phyloP scores from a whole-genome alignment of 2,888 invertebrate species.

The Heliconius erato region DNA sequence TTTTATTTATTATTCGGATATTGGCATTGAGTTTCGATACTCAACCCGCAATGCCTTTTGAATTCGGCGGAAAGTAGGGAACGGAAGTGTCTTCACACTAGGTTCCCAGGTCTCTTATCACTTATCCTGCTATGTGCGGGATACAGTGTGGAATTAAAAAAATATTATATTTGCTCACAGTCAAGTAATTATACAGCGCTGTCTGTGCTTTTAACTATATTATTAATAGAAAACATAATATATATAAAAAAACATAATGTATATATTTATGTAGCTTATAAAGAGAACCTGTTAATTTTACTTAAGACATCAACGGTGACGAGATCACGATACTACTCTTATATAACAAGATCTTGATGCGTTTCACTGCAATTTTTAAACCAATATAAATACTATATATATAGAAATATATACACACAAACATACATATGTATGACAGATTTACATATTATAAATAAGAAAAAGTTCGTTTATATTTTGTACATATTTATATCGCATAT shows the following conservation, averaged over 20 bases:
- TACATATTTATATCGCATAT: neutral
- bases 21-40: too few relatives aligned
- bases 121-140: too few relatives aligned
- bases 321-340: conserved; percentile 4
- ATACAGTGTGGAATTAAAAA: too few relatives aligned
- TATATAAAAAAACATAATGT: neutral
- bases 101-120: too few relatives aligned
- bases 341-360: neutral
- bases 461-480: neutral
- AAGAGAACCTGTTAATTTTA: neutral
- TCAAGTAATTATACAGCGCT: too few relatives aligned
- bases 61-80: too few relatives aligned
- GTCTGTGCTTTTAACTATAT: neutral
- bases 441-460: neutral
- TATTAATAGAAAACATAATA: too few relatives aligned
- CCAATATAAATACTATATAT: neutral
- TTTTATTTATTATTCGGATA: neutral
- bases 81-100: too few relatives aligned
- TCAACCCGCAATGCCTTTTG: too few relatives aligned
- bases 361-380: neutral
- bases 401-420: neutral
- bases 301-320: neutral
- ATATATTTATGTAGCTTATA: neutral
- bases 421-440: neutral
- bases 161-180: too few relatives aligned